Percentiles rank a stretch among this genome's conserved stretches.
phyloP scores from a whole-genome alignment of 2,888 invertebrate genomes.

The Schrankia costaestrigalis region DNA sequence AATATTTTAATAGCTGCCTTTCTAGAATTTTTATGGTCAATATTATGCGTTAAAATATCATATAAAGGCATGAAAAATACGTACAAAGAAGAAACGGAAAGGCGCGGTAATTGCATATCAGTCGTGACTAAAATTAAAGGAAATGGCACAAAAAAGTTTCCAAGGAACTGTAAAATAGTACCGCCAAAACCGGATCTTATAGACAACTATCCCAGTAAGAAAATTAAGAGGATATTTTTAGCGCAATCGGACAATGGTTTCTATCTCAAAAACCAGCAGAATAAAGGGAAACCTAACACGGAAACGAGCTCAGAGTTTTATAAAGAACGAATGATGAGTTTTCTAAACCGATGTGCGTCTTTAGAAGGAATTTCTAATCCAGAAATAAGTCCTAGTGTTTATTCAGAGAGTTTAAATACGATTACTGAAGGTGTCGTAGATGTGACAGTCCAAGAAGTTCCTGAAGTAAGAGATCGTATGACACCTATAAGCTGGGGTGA shows the following conservation, averaged over 20 bases:
- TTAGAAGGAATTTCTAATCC: slow-evolving; percentile 60
- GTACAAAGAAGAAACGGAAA: slow-evolving; percentile 78
- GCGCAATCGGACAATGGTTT: slow-evolving; percentile 67
- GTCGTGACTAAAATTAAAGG: slow-evolving; percentile 80
- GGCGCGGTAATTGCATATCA: slow-evolving; percentile 74
- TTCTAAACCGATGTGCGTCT: slow-evolving; percentile 64
- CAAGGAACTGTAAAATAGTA: slow-evolving; percentile 61
- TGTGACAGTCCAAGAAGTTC: slow-evolving; percentile 30
- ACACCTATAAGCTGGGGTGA: slow-evolving; percentile 72
- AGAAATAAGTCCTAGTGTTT: slow-evolving; percentile 55
- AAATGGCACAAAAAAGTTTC: slow-evolving; percentile 62
- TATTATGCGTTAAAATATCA: slow-evolving; percentile 80
- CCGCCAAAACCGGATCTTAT: slow-evolving; percentile 77
- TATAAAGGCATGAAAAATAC: slow-evolving; percentile 82
- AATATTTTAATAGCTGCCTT: slow-evolving; percentile 82
- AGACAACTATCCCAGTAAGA: slow-evolving; percentile 76
- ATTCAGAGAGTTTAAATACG: slow-evolving; percentile 58
- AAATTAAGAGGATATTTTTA: slow-evolving; percentile 76
- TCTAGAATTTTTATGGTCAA: slow-evolving; percentile 81
- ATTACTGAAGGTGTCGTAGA: slow-evolving; percentile 51
- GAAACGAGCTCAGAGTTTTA: slow-evolving; percentile 72
- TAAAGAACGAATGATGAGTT: slow-evolving; percentile 71
- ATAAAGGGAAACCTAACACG: slow-evolving; percentile 65
- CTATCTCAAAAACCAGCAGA: slow-evolving; percentile 69
- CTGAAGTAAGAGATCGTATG: slow-evolving; percentile 31